Evolutionary conservation across 37 sponge, comb jelly and placozoan species (phyloP).

Genomic region (Diacarnus erythraeanus): DNA sequence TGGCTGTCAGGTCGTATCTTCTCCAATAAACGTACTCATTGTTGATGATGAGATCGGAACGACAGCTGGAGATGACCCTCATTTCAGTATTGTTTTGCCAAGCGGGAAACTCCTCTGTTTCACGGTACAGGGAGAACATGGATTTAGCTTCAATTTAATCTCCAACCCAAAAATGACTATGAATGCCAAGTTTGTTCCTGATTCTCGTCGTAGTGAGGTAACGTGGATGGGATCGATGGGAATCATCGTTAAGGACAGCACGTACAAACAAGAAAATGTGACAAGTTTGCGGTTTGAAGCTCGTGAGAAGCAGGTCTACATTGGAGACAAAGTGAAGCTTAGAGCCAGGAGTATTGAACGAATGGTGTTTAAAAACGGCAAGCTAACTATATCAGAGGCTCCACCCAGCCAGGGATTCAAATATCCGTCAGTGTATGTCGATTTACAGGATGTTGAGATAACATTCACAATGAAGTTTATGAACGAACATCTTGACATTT

Average conservation of each 20-base stretch:
- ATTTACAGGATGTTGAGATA: slow-evolving; percentile 18
- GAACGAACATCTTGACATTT: slow-evolving; percentile 34
- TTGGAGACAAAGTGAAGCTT: slow-evolving; percentile 19
- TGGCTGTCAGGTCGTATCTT: not conserved
- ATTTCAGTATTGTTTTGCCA: slow-evolving; percentile 25
- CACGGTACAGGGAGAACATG: slow-evolving; percentile 48
- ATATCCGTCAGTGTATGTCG: slow-evolving; percentile 18
- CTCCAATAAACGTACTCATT: slow-evolving; percentile 9
- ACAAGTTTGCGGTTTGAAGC: slow-evolving; percentile 29
- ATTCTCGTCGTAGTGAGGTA: slow-evolving; percentile 25
- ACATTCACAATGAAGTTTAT: slow-evolving; percentile 34
- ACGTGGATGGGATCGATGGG: slow-evolving; percentile 44
- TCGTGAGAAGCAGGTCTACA: slow-evolving; percentile 15
- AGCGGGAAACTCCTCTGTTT: slow-evolving; percentile 29
- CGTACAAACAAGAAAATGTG: slow-evolving; percentile 12
- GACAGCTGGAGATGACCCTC: slow-evolving; percentile 32
- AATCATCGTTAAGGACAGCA: slow-evolving; percentile 22
- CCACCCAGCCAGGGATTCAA: slow-evolving; percentile 17
- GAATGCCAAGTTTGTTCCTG: slow-evolving; percentile 46
- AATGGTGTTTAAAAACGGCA: slow-evolving; percentile 18
- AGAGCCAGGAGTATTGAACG: slow-evolving; percentile 20
- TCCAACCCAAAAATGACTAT: slow-evolving; percentile 17
- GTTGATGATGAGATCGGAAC: slow-evolving; percentile 11
- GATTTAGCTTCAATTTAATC: slow-evolving; percentile 39
- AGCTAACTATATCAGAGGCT: slow-evolving; percentile 33